A percentile compares a stretch with the other conserved stretches of the same genome.
phyloP scores from a whole-genome alignment of 1,140 invertebrate genomes.

The Ostrea edulis region DNA sequence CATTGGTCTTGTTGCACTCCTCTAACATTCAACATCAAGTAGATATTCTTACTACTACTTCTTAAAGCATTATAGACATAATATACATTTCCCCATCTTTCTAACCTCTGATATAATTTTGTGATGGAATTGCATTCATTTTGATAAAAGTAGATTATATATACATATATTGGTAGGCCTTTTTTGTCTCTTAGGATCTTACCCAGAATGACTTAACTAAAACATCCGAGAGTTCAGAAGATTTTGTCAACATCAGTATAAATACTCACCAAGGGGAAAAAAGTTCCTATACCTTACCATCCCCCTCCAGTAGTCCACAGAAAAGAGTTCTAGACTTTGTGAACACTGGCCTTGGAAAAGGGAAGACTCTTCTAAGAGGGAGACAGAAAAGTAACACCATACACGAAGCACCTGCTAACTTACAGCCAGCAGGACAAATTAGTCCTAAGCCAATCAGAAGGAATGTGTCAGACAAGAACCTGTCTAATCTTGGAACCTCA shows the following conservation, averaged over 20 bases:
- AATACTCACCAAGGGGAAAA: constrained; percentile 45
- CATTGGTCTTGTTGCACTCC: no score
- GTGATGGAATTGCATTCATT: not conserved
- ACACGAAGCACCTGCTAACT: not conserved
- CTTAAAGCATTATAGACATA: no score
- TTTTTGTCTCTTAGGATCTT: not conserved
- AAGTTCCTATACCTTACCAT: not conserved
- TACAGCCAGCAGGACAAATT: not conserved
- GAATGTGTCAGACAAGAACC: constrained; percentile 28
- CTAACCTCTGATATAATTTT: no score
- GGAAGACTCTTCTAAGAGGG: constrained; percentile 51
- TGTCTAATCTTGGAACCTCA: not conserved
- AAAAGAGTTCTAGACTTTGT: constrained; percentile 53
- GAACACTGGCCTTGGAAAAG: constrained; percentile 41
- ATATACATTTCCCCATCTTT: no score
- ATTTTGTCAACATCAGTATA: constrained; percentile 67
- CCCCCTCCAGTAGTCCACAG: constrained; percentile 41
- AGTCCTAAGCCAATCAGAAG: constrained; percentile 29
- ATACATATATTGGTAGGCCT: not conserved
- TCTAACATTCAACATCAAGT: no score
- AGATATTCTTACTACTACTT: no score
- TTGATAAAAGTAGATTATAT: not conserved
- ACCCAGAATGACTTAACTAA: not conserved
- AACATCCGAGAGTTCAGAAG: constrained; percentile 47
- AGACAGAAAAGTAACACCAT: constrained; percentile 54